These are phyloP conservation scores for Calosoma granatense DNA, from an alignment of 1,140 invertebrate species.

Conservation along the genomic window DNA sequence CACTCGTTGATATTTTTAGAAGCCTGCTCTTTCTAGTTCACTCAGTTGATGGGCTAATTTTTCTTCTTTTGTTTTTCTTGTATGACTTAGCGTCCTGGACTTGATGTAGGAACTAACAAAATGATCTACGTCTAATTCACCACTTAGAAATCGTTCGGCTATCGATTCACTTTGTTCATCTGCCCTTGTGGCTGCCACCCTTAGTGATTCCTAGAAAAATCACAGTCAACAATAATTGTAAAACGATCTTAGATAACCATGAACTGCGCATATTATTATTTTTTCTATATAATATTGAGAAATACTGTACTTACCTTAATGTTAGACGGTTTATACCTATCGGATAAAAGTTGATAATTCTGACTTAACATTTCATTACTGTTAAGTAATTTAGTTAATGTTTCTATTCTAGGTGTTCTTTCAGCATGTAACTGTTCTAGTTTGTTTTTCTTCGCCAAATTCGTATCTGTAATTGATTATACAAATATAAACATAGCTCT, in stretches of 20 bases:
- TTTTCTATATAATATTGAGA: conserved; percentile 3
- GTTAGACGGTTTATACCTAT: conserved; percentile 59
- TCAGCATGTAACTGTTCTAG: conserved; percentile 49
- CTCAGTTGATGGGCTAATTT: conserved; percentile 61
- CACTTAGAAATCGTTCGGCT: conserved; percentile 62
- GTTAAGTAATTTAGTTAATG: conserved; percentile 54
- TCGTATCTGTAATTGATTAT: conserved; percentile 42
- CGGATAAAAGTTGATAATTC: conserved; percentile 57
- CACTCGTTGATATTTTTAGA: conserved; percentile 27
- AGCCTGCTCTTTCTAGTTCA: conserved; percentile 52
- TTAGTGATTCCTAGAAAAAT: conserved; percentile 38
- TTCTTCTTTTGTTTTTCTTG: conserved; percentile 64
- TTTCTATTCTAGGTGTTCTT: conserved; percentile 50
- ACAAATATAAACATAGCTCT: neutral
- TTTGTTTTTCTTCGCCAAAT: conserved; percentile 54
- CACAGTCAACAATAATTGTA: conserved; percentile 10
- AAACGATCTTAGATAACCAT: neutral
- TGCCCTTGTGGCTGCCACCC: conserved; percentile 49
- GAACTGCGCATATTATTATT: conserved; percentile 8
- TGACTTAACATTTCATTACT: conserved; percentile 56
- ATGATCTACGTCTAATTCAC: conserved; percentile 61
- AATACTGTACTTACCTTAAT: conserved; percentile 50
- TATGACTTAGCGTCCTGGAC: conserved; percentile 56
- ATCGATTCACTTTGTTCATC: conserved; percentile 65
- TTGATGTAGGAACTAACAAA: conserved; percentile 61